Evolutionary conservation across 2,888 invertebrate species (phyloP).

Genomic region (Pasiphila rectangulata): DNA sequence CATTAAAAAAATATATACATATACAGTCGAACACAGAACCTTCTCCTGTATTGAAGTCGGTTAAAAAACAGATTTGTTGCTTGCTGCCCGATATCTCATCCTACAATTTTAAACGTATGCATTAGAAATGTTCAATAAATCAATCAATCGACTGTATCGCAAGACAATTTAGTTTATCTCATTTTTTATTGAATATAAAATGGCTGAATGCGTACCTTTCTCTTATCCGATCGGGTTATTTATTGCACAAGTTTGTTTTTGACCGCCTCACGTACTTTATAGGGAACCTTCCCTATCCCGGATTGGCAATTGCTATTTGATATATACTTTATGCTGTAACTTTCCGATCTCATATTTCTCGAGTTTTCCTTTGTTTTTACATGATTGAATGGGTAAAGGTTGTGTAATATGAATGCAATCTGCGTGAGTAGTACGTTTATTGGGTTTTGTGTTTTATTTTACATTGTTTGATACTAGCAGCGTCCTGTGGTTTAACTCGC

Average conservation of each 20-base stretch:
- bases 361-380: constrained; percentile 49
- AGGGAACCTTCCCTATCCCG: constrained; percentile 76
- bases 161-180: constrained; percentile 72
- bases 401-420: constrained; percentile 33
- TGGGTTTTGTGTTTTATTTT: constrained; percentile 13
- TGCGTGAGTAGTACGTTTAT: constrained; percentile 23
- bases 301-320: constrained; percentile 78
- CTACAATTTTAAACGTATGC: too few relatives aligned
- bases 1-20: too few relatives aligned
- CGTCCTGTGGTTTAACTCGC: too few relatives aligned
- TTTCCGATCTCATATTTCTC: constrained; percentile 68
- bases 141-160: constrained; percentile 58
- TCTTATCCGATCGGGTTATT: constrained; percentile 78
- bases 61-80: too few relatives aligned
- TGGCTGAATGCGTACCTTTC: constrained; percentile 71
- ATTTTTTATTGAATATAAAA: constrained; percentile 79
- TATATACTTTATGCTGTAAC: constrained; percentile 73
- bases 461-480: too few relatives aligned
- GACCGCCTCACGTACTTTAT: constrained; percentile 80
- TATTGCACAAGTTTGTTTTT: constrained; percentile 79
- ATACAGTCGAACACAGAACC: too few relatives aligned
- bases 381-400: constrained; percentile 42
- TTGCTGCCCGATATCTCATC: too few relatives aligned
- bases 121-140: constrained; percentile 48
- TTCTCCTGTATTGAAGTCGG: too few relatives aligned